Base-by-base conservation (phyloP, 1,140 invertebrate species). In the Plodia interpunctella region DNA sequence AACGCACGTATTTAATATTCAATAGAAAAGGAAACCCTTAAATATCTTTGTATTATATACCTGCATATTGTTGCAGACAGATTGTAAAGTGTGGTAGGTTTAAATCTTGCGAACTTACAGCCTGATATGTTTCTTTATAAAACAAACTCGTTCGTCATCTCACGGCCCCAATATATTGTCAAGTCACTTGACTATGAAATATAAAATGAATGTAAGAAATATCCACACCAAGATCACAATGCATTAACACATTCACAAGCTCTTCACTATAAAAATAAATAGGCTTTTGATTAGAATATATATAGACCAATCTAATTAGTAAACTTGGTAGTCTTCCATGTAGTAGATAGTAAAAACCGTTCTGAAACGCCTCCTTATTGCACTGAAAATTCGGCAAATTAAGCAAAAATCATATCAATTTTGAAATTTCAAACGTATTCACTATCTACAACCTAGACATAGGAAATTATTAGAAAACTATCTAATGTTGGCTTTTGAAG, bases 181-280 rank as follows among this genome's bases (percentile, higher is more conserved):
- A 62, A 63, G 49, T 66, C 66, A 65, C 57, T 70, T 57, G 51
- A 67, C 17, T 13, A 25, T 53, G 13, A 15, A 20, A 51, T 25
- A 51, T 18, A n/a, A n/a, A 18, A 51, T 9, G 10, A 53, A n/a
- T 11, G n/a, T 25, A 5, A n/a, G 18, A 21, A 53, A 15, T 25
- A 53, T 25, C 9, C 51, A 53, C 20, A 21, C n/a, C 51, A 58
- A 50, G 55, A 59, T 56, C 18, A 59, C 17, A 58, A 60, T 55
- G 56, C 30, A 55, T 50, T 57, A 54, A 65, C 62, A 44, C 19
- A 53, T 66, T 58, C 15, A 66, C 35, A 66, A 66, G 61, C 60
- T 59, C 52, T 66, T 66, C 58, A 65, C 56, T 72, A 70, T 66
- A 72, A 70, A 70, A 78, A 71, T 74, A 74, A 78, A 74, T 69